phyloP scores from a whole-genome alignment of 2,888 invertebrate genomes.

The Ormyrus labotus region DNA sequence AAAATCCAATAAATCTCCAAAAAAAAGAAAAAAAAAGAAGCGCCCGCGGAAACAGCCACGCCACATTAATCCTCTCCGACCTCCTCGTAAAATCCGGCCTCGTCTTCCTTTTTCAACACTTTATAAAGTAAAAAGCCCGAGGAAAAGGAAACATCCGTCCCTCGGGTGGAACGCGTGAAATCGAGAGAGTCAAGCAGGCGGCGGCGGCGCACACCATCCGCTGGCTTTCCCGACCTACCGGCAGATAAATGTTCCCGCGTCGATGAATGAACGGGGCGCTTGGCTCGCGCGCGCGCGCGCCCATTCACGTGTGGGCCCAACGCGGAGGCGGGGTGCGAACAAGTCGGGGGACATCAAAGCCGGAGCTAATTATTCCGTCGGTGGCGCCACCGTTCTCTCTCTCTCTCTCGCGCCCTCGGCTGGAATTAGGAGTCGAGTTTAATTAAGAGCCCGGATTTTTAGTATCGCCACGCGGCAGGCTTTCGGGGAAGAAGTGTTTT shows the following conservation, averaged over 20 bases:
- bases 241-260: neutral
- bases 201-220: neutral
- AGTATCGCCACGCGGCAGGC: too few species aligned
- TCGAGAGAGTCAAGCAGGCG: constrained; percentile 18
- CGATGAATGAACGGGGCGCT: constrained; percentile 39
- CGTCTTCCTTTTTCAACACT: neutral
- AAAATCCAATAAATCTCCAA: too few species aligned
- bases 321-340: constrained; percentile 72
- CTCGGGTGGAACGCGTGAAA: constrained; percentile 34
- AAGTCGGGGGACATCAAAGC: constrained; percentile 73
- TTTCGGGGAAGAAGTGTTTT: too few species aligned
- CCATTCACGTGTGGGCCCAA: constrained; percentile 64
- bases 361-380: constrained; percentile 71
- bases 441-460: too few species aligned
- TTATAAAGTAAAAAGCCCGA: constrained; percentile 5
- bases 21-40: too few species aligned
- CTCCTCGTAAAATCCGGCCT: too few species aligned
- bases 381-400: constrained; percentile 67
- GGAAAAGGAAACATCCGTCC: constrained; percentile 9
- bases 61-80: too few species aligned
- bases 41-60: too few species aligned
- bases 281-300: constrained; percentile 53
- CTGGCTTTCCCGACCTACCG: neutral
- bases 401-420: constrained; percentile 14
- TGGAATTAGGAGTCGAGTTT: constrained; percentile 31